These are phyloP conservation scores for Chroicocephalus ridibundus DNA, from an alignment of 2,113 vertebrate species.

Conservation along the genomic window DNA sequence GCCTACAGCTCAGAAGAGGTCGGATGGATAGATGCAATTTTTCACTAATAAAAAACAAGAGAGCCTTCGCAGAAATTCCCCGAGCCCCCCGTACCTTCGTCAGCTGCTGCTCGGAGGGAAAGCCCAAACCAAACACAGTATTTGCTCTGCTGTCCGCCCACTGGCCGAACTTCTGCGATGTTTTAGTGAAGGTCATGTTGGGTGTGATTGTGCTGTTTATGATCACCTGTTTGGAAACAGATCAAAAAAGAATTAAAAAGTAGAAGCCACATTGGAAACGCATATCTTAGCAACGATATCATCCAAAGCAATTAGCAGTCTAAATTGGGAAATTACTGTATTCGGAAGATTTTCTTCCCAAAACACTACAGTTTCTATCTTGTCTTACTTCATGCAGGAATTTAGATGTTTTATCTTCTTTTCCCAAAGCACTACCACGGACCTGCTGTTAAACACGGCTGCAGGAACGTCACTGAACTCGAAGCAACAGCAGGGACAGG, in stretches of 20 bases:
- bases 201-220: slow-evolving; percentile 98
- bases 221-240: slow-evolving; percentile 83
- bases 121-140: slow-evolving; percentile 95
- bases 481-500: background rate
- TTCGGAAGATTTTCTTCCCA: background rate
- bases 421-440: background rate
- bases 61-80: background rate
- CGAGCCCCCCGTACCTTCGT: slow-evolving; percentile 81
- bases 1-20: background rate
- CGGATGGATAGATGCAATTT: background rate
- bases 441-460: background rate
- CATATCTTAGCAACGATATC: background rate
- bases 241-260: background rate
- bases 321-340: slow-evolving; percentile 13
- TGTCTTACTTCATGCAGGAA: background rate
- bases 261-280: background rate
- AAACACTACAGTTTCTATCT: background rate
- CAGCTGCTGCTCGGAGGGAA: slow-evolving; percentile 91
- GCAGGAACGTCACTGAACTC: background rate
- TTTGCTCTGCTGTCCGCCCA: slow-evolving; percentile 98
- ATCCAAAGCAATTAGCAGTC: background rate
- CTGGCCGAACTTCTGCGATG: slow-evolving; percentile 96
- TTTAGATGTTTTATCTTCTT: background rate
- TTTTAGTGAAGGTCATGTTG: slow-evolving; percentile 99
- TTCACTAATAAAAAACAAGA: background rate